phyloP scores from a whole-genome alignment of 2,888 invertebrate species.

The Papilio protenor region DNA sequence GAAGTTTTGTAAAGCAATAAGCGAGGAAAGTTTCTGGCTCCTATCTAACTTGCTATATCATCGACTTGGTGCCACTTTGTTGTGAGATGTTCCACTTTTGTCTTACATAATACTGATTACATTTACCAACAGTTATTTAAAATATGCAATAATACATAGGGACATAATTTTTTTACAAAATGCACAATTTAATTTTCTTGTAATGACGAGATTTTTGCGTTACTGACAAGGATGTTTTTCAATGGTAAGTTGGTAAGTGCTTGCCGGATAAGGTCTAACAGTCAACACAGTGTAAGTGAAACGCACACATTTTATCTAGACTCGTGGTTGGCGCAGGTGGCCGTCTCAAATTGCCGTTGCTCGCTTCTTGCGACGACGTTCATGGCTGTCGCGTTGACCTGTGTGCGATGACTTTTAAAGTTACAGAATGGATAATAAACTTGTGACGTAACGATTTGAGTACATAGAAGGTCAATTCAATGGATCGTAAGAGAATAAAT shows the following conservation, averaged over 20 bases:
- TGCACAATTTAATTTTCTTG: too few species aligned
- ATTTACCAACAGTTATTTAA: background rate
- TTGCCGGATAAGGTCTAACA: background rate
- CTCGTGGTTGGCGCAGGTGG: too few species aligned
- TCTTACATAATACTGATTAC: background rate
- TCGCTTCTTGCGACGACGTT: too few species aligned
- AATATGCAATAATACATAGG: background rate
- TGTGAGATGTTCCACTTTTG: constrained; percentile 21
- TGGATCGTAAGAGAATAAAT: constrained; percentile 23
- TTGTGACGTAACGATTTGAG: background rate
- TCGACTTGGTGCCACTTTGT: constrained; percentile 28
- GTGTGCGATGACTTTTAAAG: background rate
- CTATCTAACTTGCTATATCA: constrained; percentile 37
- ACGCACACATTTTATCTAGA: too few species aligned
- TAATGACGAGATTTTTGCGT: too few species aligned
- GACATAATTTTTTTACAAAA: too few species aligned
- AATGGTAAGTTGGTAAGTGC: background rate
- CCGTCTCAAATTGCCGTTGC: too few species aligned
- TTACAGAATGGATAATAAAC: background rate
- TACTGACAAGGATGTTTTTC: too few species aligned
- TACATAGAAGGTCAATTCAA: background rate
- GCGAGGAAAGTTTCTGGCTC: constrained; percentile 25
- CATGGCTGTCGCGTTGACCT: too few species aligned
- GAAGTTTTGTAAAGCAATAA: constrained; percentile 24
- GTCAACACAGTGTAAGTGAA: background rate